Percentiles rank a stretch among this genome's conserved stretches.
phyloP scores from a whole-genome alignment of 2,888 invertebrate genomes.

The Fabriciana adippe region DNA sequence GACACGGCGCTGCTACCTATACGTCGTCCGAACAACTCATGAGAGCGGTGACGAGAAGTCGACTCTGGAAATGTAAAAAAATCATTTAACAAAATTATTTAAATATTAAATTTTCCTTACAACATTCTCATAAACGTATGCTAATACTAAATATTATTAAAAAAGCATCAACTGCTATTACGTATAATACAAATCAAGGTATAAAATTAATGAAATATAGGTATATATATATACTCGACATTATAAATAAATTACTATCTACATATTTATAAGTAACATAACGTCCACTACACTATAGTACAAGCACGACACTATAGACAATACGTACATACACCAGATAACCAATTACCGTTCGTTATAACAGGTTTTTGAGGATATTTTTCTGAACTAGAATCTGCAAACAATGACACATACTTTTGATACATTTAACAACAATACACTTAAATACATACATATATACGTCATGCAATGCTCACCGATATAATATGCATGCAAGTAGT shows the following conservation, averaged over 20 bases:
- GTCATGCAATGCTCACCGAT: conserved; percentile 2
- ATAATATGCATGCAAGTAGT: background rate
- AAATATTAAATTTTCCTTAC: too few relatives aligned
- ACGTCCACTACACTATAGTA: background rate
- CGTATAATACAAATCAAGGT: too few relatives aligned
- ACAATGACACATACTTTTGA: conserved; percentile 8
- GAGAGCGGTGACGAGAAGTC: conserved; percentile 53
- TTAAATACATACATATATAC: conserved; percentile 13
- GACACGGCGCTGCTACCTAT: conserved; percentile 64
- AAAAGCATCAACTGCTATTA: too few relatives aligned
- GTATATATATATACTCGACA: too few relatives aligned
- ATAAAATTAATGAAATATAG: too few relatives aligned
- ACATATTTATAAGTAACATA: background rate
- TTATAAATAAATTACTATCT: too few relatives aligned
- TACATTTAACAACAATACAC: background rate
- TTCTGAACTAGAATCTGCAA: conserved; percentile 59
- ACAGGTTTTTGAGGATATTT: conserved; percentile 54
- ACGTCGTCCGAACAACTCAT: conserved; percentile 56
- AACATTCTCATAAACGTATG: too few relatives aligned
- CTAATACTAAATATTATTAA: too few relatives aligned
- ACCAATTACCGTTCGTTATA: conserved; percentile 48
- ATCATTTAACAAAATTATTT: background rate
- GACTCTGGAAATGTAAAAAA: conserved; percentile 48
- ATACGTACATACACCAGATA: conserved; percentile 1
- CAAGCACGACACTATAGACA: background rate